Base-by-base conservation (phyloP, 2,888 invertebrate genomes). In the Pollenia angustigena region DNA sequence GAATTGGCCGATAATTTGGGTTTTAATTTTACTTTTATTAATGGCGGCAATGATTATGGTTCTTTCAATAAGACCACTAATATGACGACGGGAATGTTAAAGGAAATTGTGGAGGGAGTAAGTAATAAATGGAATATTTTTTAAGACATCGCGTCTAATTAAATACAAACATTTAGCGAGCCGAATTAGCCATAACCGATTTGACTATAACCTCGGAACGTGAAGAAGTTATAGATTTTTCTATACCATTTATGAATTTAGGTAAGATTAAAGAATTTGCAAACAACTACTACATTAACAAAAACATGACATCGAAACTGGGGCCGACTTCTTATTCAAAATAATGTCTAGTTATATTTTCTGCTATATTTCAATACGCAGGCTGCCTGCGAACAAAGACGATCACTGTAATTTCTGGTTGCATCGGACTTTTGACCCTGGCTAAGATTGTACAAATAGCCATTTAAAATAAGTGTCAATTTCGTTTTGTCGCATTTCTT, bases 181-280 rank as follows among this genome's bases (percentile, higher is more conserved):
- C 97, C 6, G 97, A 98, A 93, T 95, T 99, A 90, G 98, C 97
- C 0, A 97, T 99, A 46, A 97, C 98, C 0, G 98, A 99, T 91
- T 94, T 99, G 88, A 97, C 97, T 0, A 96, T 97, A 87, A 98
- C 98, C 2, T 96, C 98, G 48, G 96, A 97, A 86, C 95, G 99
- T 54, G 97, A 98, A 91, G 95, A 95, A 90, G 97, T 96, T 12
- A 97, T 98, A 0, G 98, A 99, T 93, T 99, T 99, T 91, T 98
- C 98, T 0, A 97, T 97, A 94, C 99, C 99, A 0, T 99, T 98
- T 92, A 98, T 99, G 97, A 98, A 97, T 93, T 94, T 99, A 87
- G 96, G 95, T 95, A 92, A 84, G 72, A 6, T 60, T 50, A 0
- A 64, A 10, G 16, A 60, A 14, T 32, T 6, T 32, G 4, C 4